Evolutionary conservation across 1,140 invertebrate genomes (phyloP), one percentile per base, ranked within the genome.

Genomic region (Heliothis virescens): DNA sequence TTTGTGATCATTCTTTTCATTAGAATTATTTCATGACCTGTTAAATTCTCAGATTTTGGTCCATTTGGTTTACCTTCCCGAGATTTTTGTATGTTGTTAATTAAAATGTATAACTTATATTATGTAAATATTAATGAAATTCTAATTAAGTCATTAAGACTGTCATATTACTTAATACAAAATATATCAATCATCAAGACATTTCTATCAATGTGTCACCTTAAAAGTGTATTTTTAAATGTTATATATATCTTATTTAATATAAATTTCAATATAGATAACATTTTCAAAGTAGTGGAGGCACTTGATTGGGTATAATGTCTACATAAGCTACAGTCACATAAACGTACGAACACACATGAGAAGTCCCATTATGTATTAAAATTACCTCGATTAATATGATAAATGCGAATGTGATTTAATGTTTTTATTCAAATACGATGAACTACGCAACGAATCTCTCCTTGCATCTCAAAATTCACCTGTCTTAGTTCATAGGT

Each of bases 241-340:
- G 67, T 53, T 48, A 67, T 53, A 52, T 7, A 53, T 53, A 71
- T 71, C 48, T 71, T 26, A 71, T 71, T 71, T 71, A 71, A 53
- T 71, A 71, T 71, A 71, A 71, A 71, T 26, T 71, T 69, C 65
- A 69, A 69, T 69, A 69, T 29, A 69, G 52, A 69, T 69, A 69
- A 69, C 65, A 69, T 69, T 69, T 52, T 69, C 34, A 11, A 16
- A 50, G 48, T 26, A 52, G 18, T 69, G 34, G 65, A 69, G 65
- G 65, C 65, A 69, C 65, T 69, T 69, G 48, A 69, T 69, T 26
- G 5, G 13, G 21, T 47, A 18, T 65, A 34, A 11, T 69, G 18
- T 69, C 48, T 69, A 69, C 48, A 21, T 50, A 69, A 52, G 65
- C 65, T 69, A 69, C 48, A 52, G 48, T 52, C 48, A 69, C 48